Base-by-base conservation (phyloP, 53 echinoderm and acorn worm species). In the Crossaster papposus region DNA sequence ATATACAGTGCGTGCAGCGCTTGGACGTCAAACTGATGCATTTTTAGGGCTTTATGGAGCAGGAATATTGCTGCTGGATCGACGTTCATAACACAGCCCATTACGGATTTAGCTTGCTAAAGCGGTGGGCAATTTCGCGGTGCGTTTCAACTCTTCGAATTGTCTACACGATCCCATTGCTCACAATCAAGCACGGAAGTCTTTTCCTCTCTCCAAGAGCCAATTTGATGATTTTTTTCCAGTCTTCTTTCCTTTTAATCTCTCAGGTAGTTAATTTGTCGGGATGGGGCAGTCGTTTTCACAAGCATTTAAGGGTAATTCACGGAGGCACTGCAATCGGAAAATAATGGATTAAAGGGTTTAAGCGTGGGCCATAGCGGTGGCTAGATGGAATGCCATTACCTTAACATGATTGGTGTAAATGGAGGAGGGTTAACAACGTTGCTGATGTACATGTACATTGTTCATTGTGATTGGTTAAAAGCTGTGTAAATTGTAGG, bases 271-370 rank as follows among this genome's bases (percentile, higher is more conserved):
- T 87, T 87, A 87, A 87, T 87, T 87, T 87, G 87, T 87, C 37
- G 74, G 75, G 76, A 87, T 87, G 87, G 58, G 80, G 30, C 58
- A 31, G 87, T 77, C 87, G 87, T 87, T 87, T 87, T 87, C 87
- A 76, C 87, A 87, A 77, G 23, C 87, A 87, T 87, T 87, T 87
- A 87, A 87, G 76, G 77, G 77, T 87, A 87, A 87, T 87, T 65
- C 72, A 62, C 58, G 33, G 72, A 72, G 87, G 87, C 87, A 87
- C 36, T 17, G 55, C 76, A 87, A 87, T 87, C 87, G 87, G 75
- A 33, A 76, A 77, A 77, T 87, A 87, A 87, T 87, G 76, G 87
- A 77, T 76, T 75, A 55, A 77, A 77, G 64, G 85, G 87, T 53
- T 12, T 22, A 18, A 23, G 54, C 54, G 75, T 54, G 55, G 87